phyloP scores from a whole-genome alignment of 2,888 invertebrate species.

The Drosophila dives region DNA sequence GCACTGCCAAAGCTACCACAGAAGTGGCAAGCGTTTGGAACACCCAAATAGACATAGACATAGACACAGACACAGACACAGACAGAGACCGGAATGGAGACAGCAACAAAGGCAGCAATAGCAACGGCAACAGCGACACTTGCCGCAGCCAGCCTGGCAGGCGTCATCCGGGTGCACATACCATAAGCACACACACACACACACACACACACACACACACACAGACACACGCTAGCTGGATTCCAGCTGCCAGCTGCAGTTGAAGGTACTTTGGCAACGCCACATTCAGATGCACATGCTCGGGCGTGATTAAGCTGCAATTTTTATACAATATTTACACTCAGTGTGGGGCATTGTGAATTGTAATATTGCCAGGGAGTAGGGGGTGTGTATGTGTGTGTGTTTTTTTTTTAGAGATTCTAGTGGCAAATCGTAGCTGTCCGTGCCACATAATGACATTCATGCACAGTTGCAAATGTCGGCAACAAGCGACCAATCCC shows the following conservation, averaged over 20 bases:
- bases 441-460: conserved; percentile 68
- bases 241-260: conserved; percentile 52
- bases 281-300: conserved; percentile 56
- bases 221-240: conserved; percentile 15
- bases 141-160: conserved; percentile 66
- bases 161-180: conserved; percentile 60
- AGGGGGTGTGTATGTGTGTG: neutral
- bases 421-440: conserved; percentile 26
- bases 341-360: conserved; percentile 31
- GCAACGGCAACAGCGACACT: conserved; percentile 45
- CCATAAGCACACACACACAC: conserved; percentile 49
- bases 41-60: conserved; percentile 4
- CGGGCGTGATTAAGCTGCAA: conserved; percentile 75
- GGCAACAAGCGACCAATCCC: conserved; percentile 42
- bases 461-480: conserved; percentile 64
- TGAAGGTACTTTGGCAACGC: conserved; percentile 70
- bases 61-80: neutral
- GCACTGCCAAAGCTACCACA: conserved; percentile 65
- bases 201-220: conserved; percentile 37
- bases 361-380: neutral
- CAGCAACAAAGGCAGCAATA: conserved; percentile 4
- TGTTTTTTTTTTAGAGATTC: neutral
- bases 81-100: neutral
- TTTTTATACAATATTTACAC: conserved; percentile 75
- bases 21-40: conserved; percentile 36